Percentiles rank a stretch among this genome's conserved stretches.
These are phyloP conservation scores for Vanessa tameamea DNA, from an alignment of 1,140 invertebrate species.

Conservation along the genomic window DNA sequence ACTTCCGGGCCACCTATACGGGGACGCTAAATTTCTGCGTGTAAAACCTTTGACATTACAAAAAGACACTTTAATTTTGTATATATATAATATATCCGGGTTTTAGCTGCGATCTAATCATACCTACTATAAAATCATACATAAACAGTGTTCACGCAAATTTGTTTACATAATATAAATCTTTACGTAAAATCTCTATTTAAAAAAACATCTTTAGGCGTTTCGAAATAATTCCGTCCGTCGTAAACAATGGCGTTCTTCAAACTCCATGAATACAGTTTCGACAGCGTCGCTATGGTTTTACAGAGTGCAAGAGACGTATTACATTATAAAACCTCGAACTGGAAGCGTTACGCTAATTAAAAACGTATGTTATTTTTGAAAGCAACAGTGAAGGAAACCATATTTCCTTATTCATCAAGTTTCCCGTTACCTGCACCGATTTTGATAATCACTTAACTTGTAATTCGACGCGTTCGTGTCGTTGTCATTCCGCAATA, in stretches of 20 bases:
- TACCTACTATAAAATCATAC: no score
- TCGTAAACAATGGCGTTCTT: conserved; percentile 1
- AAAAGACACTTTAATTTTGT: no score
- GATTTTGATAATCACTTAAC: background rate
- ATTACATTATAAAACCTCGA: background rate
- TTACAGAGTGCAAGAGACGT: background rate
- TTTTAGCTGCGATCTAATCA: no score
- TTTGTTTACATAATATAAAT: background rate
- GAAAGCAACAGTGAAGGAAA: no score
- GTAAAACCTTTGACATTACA: no score
- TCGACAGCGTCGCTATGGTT: conserved; percentile 1
- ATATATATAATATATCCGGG: no score
- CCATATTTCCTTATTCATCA: no score
- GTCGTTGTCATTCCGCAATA: background rate
- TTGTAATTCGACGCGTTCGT: background rate
- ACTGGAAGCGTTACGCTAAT: background rate
- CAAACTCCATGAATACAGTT: background rate
- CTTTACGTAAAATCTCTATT: background rate
- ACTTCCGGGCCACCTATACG: no score
- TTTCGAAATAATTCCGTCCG: background rate
- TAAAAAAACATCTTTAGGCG: background rate
- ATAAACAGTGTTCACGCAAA: background rate
- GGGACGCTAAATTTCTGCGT: no score
- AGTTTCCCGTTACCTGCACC: no score
- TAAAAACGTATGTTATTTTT: no score